Percentiles rank a stretch among this genome's conserved stretches.
phyloP scores from a whole-genome alignment of 2,797 vertebrate genomes.

The Paguma larvata region DNA sequence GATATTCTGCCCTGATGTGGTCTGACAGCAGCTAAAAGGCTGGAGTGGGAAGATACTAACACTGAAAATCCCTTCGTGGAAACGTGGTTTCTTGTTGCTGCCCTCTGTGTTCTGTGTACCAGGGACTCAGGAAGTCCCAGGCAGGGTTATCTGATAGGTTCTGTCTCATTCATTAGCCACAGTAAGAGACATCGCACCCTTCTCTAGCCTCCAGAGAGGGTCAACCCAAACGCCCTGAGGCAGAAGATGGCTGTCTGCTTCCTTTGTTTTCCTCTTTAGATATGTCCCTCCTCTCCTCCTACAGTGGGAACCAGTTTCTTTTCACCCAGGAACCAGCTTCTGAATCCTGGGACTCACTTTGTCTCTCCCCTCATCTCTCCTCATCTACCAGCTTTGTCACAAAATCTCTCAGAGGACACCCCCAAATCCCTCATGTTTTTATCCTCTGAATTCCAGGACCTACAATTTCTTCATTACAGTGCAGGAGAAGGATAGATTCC shows the following conservation, averaged over 20 bases:
- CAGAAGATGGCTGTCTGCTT: background rate
- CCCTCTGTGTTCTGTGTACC: background rate
- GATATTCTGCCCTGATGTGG: constrained; percentile 61
- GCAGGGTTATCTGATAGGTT: background rate
- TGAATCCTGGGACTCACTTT: background rate
- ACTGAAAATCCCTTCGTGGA: constrained; percentile 39
- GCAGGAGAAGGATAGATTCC: background rate
- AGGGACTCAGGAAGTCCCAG: background rate
- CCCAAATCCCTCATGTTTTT: background rate
- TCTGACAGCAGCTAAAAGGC: constrained; percentile 71
- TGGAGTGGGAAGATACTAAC: constrained; percentile 37
- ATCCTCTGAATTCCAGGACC: constrained; percentile 25
- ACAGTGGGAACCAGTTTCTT: background rate
- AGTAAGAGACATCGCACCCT: background rate
- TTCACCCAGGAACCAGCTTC: background rate
- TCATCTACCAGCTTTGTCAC: background rate
- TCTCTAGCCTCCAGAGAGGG: background rate
- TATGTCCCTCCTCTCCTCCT: background rate
- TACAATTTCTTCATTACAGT: constrained; percentile 50
- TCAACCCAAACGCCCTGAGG: background rate
- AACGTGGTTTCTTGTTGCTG: background rate
- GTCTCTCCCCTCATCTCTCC: background rate
- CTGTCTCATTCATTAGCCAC: background rate
- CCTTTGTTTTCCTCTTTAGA: constrained; percentile 20
- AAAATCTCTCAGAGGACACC: constrained; percentile 11